Conservation (phyloP, 2,113 vertebrate genomes). For the Dasypus novemcinctus region DNA sequence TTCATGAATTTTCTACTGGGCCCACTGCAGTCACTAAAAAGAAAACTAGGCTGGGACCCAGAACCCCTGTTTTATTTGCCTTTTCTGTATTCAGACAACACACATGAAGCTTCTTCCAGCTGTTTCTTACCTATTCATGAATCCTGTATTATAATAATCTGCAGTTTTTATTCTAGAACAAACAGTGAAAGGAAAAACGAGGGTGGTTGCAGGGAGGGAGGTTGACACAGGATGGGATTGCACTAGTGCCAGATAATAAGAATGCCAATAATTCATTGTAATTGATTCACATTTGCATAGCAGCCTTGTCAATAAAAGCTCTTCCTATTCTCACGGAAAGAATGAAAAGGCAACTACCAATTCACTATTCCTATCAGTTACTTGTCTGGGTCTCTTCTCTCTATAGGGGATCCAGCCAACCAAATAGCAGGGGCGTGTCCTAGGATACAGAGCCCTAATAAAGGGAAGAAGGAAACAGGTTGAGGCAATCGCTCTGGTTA, state of each 20-base stretch:
- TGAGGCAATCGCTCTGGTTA: rapidly evolving
- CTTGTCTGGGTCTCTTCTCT: neutral
- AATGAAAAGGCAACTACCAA: constrained; percentile 53
- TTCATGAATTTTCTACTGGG: neutral
- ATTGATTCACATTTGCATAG: constrained; percentile 55
- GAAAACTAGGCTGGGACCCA: neutral
- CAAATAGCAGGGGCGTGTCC: neutral
- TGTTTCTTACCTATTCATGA: neutral
- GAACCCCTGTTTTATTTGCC: neutral
- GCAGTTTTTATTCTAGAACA: neutral
- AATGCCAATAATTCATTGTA: constrained; percentile 12
- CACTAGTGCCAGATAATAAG: constrained; percentile 49
- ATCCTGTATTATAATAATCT: neutral
- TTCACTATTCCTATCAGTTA: neutral
- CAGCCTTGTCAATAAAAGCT: constrained; percentile 55
- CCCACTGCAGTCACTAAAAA: neutral
- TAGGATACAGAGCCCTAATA: neutral
- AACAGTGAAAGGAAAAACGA: neutral
- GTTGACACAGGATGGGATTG: neutral
- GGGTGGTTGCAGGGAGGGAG: neutral
- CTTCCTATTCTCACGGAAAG: constrained; percentile 32
- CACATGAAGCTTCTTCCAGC: neutral
- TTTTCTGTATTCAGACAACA: neutral
- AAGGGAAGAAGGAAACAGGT: neutral
- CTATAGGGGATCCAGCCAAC: neutral